Evolutionary conservation across 2,888 invertebrate species (phyloP).

Genomic region (Cosmopolites sordidus): DNA sequence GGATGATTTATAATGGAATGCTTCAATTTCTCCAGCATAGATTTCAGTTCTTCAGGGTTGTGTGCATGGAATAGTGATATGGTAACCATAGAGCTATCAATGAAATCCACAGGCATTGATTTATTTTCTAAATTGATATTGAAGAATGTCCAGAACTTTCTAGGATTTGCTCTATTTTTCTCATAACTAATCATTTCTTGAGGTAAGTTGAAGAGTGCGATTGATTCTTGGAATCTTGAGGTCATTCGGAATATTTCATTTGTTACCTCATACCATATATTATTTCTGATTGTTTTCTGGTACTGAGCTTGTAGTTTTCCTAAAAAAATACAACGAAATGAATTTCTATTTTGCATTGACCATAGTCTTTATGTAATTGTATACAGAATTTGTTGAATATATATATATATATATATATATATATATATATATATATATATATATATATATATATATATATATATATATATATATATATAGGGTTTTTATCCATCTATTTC

Average conservation of each 20-base stretch:
- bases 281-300: neutral
- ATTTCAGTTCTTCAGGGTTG: neutral
- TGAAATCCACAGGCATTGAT: neutral
- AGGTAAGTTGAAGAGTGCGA: neutral
- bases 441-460: no score
- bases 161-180: no score
- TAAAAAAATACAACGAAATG: no score
- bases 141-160: neutral
- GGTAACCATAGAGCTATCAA: neutral
- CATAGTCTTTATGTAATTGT: no score
- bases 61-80: neutral
- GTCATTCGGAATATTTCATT: neutral
- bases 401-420: no score
- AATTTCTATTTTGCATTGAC: no score
- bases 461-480: no score
- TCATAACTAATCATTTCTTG: no score
- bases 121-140: neutral
- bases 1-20: conserved; percentile 1
- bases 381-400: no score
- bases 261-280: neutral
- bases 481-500: no score
- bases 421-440: no score
- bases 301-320: neutral
- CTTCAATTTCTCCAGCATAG: neutral
- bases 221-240: neutral